Percentiles rank a stretch among this genome's conserved stretches.
Evolutionary conservation across 2,113 vertebrate species (phyloP).

Genomic region (Drymodes brunneopygia): DNA sequence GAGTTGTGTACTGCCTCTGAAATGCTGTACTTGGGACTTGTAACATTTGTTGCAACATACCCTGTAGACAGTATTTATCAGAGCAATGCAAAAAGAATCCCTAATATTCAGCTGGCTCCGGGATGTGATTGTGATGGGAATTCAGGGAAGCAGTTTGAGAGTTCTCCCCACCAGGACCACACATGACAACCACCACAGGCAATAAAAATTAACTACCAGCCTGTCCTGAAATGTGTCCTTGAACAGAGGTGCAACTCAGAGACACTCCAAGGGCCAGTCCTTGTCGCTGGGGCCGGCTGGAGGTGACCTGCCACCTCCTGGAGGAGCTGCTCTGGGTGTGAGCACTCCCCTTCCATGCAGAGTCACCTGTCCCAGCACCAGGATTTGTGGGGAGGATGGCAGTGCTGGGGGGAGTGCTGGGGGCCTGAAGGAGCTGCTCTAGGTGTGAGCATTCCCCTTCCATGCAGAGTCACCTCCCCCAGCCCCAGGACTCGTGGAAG

Average conservation of each 20-base stretch:
- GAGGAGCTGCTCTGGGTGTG: too few relatives aligned
- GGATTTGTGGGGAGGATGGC: too few relatives aligned
- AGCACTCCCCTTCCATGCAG: too few relatives aligned
- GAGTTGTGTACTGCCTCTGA: neutral
- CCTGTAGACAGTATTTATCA: slow-evolving; percentile 38
- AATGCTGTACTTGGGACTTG: slow-evolving; percentile 7
- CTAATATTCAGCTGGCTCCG: neutral
- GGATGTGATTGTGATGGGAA: neutral
- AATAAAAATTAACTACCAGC: neutral
- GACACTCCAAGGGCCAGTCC: rapidly evolving
- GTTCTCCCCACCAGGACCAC: neutral
- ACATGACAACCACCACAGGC: rapidly evolving
- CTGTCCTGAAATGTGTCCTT: neutral
- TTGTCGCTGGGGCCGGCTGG: neutral
- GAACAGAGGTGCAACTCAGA: rapidly evolving
- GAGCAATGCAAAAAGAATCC: slow-evolving; percentile 1
- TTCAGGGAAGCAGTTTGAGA: neutral
- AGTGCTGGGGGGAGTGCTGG: too few relatives aligned
- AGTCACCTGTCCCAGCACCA: too few relatives aligned
- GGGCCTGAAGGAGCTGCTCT: neutral
- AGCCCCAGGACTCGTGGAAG: too few relatives aligned
- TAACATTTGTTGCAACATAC: slow-evolving; percentile 22
- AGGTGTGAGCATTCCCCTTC: too few relatives aligned
- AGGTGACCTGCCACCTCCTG: neutral
- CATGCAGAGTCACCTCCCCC: too few relatives aligned